These are phyloP conservation scores for Rattus norvegicus DNA, from an alignment of 2,113 vertebrate genomes.

Conservation along the genomic window GRCr8 NC_086033.1:40179501-40180000, in stretches of 20 bases:
- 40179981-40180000: background rate
- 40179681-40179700: background rate
- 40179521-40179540: background rate
- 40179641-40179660: background rate
- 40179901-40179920: background rate
- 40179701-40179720: background rate
- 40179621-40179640: background rate
- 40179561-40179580: background rate
- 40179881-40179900: background rate
- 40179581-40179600: background rate
- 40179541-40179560: background rate
- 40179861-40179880: constrained; percentile 35
- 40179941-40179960: no score
- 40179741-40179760: constrained; percentile 59
- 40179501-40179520: background rate
- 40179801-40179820: background rate
- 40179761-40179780: background rate
- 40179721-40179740: background rate
- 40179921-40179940: background rate
- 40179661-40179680: background rate
- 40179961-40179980: background rate
- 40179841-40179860: constrained; percentile 48
- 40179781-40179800: background rate
- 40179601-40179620: background rate
- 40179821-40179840: constrained; percentile 52